A percentile compares a stretch with the other conserved stretches of the same genome.
Conservation (phyloP, 92 coral and sea anemone genomes). For the Zoanthus sansibaricus region DNA sequence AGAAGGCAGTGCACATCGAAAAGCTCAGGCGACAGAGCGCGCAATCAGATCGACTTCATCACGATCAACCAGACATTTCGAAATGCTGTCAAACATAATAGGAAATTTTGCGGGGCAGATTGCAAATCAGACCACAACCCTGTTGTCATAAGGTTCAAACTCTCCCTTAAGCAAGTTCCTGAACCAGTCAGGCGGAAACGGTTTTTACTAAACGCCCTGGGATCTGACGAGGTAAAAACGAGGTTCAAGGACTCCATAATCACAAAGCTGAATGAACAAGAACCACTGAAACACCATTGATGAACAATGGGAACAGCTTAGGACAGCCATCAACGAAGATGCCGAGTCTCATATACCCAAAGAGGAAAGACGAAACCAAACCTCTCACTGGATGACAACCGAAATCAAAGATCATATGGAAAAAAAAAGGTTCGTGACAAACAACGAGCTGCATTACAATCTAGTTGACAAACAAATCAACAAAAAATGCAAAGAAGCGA, state of each 20-base stretch:
- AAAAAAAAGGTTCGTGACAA: neutral
- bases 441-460: neutral
- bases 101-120: neutral
- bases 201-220: constrained; percentile 5
- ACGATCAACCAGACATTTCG: constrained; percentile 1
- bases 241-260: neutral
- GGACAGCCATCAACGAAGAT: constrained; percentile 7
- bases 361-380: neutral
- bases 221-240: constrained; percentile 3
- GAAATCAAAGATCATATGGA: constrained; percentile 1
- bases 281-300: neutral
- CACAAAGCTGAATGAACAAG: neutral
- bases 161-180: constrained; percentile 8
- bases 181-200: constrained; percentile 6
- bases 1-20: neutral
- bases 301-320: neutral
- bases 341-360: constrained; percentile 8
- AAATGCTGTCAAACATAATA: neutral
- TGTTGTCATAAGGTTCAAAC: neutral
- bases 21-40: neutral
- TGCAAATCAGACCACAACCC: constrained; percentile 1
- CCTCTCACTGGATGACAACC: neutral
- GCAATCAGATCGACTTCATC: constrained; percentile 8
- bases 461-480: neutral
- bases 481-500: neutral